These are phyloP conservation scores for Sinocyclocheilus maitianheensis DNA, from an alignment of 2,113 vertebrate genomes.

Conservation along the genomic window DNA sequence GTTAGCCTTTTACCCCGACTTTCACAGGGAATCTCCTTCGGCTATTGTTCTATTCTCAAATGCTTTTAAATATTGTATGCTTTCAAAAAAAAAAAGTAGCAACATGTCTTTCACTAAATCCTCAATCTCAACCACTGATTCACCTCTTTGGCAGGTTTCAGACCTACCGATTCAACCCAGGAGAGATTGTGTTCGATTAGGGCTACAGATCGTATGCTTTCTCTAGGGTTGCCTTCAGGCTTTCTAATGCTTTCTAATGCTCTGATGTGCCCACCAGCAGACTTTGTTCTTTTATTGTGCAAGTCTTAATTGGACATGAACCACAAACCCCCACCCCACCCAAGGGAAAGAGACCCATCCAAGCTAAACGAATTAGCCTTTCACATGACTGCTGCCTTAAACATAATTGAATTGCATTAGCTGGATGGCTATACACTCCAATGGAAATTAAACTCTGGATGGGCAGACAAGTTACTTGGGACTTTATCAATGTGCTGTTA, in stretches of 20 bases:
- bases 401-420: conserved; percentile 43
- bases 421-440: background rate
- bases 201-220: too few species aligned
- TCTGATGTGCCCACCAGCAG: background rate
- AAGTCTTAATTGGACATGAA: conserved; percentile 48
- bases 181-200: too few species aligned
- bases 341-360: conserved; percentile 28
- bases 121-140: background rate
- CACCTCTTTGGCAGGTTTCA: background rate
- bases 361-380: conserved; percentile 48
- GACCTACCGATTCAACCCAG: too few species aligned
- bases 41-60: too few species aligned
- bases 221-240: conserved; percentile 1
- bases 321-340: conserved; percentile 15
- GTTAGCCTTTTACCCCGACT: too few species aligned
- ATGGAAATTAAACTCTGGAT: background rate
- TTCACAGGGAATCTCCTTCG: too few species aligned
- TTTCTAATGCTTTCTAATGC: background rate
- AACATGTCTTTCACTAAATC: background rate
- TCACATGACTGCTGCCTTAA: conserved; percentile 44
- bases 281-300: background rate
- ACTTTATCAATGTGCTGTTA: background rate
- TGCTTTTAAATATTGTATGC: too few species aligned
- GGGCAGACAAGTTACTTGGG: background rate
- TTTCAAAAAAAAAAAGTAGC: too few species aligned